Percentiles rank a stretch among this genome's conserved stretches.
phyloP scores from a whole-genome alignment of 2,797 vertebrate genomes.

The Cheirogaleus major region DNA sequence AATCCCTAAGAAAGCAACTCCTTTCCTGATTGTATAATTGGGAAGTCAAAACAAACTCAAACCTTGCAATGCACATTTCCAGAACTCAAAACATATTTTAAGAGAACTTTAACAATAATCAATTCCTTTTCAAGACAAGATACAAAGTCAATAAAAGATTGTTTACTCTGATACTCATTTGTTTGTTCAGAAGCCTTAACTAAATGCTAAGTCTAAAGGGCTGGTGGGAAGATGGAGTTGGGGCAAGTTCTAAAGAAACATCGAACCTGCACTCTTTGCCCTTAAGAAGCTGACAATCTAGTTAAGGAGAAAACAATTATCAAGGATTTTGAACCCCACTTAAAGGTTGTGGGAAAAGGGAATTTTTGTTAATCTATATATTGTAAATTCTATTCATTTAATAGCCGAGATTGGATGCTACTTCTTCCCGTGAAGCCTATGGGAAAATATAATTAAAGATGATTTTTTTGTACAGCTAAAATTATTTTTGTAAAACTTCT shows the following conservation, averaged over 20 bases:
- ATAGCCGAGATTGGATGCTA: neutral
- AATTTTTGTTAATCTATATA: neutral
- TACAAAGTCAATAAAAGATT: neutral
- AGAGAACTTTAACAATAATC: neutral
- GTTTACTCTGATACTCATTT: neutral
- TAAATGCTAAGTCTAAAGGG: neutral
- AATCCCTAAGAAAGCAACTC: slow-evolving; percentile 9
- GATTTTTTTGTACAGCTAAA: neutral
- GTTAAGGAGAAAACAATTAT: neutral
- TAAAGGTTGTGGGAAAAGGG: neutral
- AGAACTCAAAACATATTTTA: neutral
- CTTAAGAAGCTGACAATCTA: neutral
- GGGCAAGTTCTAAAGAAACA: neutral
- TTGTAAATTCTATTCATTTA: neutral
- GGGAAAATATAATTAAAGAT: neutral
- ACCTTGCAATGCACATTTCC: neutral
- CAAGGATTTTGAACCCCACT: neutral
- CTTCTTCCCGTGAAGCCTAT: neutral
- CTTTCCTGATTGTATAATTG: neutral
- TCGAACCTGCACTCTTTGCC: neutral
- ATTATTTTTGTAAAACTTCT: slow-evolving; percentile 2
- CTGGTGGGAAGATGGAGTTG: neutral
- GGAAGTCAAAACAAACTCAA: slow-evolving; percentile 4
- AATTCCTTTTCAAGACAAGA: neutral
- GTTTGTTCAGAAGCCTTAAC: neutral